These are phyloP conservation scores for Umimayanthus kanabou DNA, from an alignment of 92 coral and sea anemone genomes.

Conservation along the genomic window DNA sequence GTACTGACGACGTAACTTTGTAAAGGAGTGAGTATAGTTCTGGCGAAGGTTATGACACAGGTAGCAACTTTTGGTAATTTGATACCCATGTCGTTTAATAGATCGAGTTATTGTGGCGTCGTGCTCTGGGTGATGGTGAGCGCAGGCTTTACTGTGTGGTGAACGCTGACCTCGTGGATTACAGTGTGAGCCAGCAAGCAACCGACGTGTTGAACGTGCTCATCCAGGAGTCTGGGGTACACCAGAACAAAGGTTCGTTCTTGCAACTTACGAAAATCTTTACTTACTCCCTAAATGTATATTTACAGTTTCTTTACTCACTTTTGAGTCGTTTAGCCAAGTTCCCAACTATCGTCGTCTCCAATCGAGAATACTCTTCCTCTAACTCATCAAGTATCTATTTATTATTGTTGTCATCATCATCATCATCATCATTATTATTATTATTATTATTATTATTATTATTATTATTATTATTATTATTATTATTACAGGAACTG, in stretches of 20 bases:
- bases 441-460: too few species aligned
- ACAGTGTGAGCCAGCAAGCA: constrained; percentile 78
- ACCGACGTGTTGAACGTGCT: constrained; percentile 54
- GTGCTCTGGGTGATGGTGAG: constrained; percentile 73
- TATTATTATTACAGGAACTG: too few species aligned
- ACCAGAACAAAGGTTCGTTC: constrained; percentile 49
- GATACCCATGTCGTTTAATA: background rate
- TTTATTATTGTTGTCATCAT: too few species aligned
- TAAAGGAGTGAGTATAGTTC: background rate
- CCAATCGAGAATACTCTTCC: too few species aligned
- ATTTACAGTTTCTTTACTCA: background rate
- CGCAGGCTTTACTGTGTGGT: constrained; percentile 77
- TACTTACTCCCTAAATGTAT: constrained; percentile 43
- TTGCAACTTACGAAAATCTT: constrained; percentile 38
- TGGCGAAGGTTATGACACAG: background rate
- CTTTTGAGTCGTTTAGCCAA: background rate
- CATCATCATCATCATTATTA: too few species aligned
- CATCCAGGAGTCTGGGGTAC: constrained; percentile 38
- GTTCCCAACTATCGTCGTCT: too few species aligned
- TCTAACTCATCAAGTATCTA: too few species aligned
- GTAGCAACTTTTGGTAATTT: background rate
- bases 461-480: too few species aligned
- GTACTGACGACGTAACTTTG: too few species aligned
- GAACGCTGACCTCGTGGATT: constrained; percentile 78
- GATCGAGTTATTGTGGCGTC: constrained; percentile 92